Evolutionary conservation across 1,140 invertebrate species (phyloP), one percentile per base, ranked within the genome.

Genomic region (Drosophila quadrilineata): DNA sequence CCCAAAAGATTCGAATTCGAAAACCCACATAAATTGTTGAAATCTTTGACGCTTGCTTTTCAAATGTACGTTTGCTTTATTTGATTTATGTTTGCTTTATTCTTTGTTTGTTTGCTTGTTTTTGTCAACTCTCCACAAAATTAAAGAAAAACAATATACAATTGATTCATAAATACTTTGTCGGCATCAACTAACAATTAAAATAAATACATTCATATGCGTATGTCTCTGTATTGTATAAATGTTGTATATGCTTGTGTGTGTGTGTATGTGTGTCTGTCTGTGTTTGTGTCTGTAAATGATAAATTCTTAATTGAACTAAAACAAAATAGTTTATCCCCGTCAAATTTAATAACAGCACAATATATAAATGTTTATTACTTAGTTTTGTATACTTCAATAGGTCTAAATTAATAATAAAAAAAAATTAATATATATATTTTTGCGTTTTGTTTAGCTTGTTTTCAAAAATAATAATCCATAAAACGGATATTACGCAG

Each of bases 401-500:
- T n/a, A n/a, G n/a, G 28, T 6, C 31, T 6, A 22, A 58, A 45
- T 16, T 28, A 17, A 56, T 52, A 45, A 43, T 57, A 38, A 41
- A 45, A 48, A 35, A 29, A 70, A 22, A n/a, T n/a, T 62, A 64
- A 46, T 56, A 50, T 45, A 50, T 58, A 45, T 70, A 58, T 31
- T 53, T 70, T 65, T 48, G 22, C 38, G 66, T 58, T 19, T 9
- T 35, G 2, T 40, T 64, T 50, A 33, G 29, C 49, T 68, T 57
- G 48, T 65, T 72, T 41, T 64, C 40, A 72, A 65, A n/a, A n/a
- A n/a, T n/a, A n/a, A 52, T 60, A 80, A 82, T 82, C 76, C 76
- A 82, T 82, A 82, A 82, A 82, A 82, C 77, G 76, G 76, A 82
- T 80, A 80, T 80, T 35, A 69, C 38, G 38, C 58, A 60, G 71